Evolutionary conservation across 2,113 vertebrate genomes (phyloP), one percentile per base, ranked within the genome.

Genomic region (Crotophaga sulcirostris): DNA sequence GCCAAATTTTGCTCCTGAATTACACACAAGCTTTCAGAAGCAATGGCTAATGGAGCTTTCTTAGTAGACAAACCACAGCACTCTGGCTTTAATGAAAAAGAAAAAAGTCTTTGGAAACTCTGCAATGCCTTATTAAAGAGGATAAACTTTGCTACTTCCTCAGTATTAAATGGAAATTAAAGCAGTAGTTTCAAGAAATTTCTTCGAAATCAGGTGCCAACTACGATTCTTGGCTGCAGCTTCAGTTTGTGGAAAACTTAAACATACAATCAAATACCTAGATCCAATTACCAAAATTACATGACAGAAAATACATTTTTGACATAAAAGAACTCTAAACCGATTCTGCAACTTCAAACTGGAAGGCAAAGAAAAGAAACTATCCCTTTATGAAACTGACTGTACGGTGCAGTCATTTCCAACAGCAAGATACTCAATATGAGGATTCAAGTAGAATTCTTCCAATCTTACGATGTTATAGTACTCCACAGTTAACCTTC

Each of bases 221-320:
- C 45, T 45, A 54, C 31, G 58, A 47, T 29, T 82, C 45, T 54
- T 66, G 9, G 26, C 33, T 73, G 33, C 23, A 83, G 40, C 13
- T 95, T 68, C 66, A 75, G 36, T 54, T 77, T 47, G 45, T 4
- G 4, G 16, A 85, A 55, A 6, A 79, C 8, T 13, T 34, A 79
- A 82, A 28, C 18, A 87, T 11, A n/a, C 4, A 55, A 9, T 60
- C 31, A 72, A 87, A 18, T 13, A 36, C 13, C 62, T 45, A 82
- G 26, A 64, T 52, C 5, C 38, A 79, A 4, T 18, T 19, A 58
- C 10, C 64, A 62, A 79, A 62, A 86, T 44, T 28, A 58, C 10
- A 67, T 0, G 0, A 15, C 24, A 66, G 18, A 13, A 84, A 79
- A 63, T 29, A 6, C 25, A 58, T 38, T 11, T 38, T 56, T 5